These are phyloP conservation scores for Spondyliosoma cantharus DNA, from an alignment of 2,797 vertebrate species.

Conservation along the genomic window DNA sequence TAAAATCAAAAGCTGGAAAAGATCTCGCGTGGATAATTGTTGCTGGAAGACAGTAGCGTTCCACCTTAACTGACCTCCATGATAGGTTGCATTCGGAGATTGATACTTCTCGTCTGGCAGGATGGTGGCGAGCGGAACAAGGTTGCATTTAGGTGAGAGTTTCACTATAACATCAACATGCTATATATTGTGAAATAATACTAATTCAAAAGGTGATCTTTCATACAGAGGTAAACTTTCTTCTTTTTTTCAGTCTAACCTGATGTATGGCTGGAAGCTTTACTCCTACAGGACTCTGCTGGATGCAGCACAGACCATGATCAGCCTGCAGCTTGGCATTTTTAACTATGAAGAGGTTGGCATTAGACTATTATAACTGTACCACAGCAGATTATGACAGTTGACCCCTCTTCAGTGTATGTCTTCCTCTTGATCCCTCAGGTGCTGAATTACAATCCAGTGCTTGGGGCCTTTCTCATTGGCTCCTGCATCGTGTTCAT, in stretches of 20 bases:
- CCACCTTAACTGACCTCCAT: too few species aligned
- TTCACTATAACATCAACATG: slow-evolving; percentile 42
- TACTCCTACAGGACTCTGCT: slow-evolving; percentile 92
- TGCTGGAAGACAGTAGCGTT: too few species aligned
- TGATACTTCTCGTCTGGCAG: too few species aligned
- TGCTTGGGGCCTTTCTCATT: slow-evolving; percentile 93
- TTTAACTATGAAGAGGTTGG: slow-evolving; percentile 97
- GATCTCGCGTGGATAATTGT: too few species aligned
- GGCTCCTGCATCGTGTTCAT: slow-evolving; percentile 97
- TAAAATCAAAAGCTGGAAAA: too few species aligned
- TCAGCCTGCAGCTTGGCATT: slow-evolving; percentile 95
- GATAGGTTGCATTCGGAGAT: too few species aligned
- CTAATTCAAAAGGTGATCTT: background rate
- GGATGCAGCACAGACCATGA: slow-evolving; percentile 90
- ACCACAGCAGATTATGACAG: background rate
- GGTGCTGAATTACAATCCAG: slow-evolving; percentile 93
- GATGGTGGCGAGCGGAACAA: too few species aligned
- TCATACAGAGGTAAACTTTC: slow-evolving; percentile 34
- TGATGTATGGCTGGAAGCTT: slow-evolving; percentile 96
- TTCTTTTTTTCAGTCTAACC: slow-evolving; percentile 86
- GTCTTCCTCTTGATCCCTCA: slow-evolving; percentile 62
- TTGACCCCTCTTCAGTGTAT: slow-evolving; percentile 1
- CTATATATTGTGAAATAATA: slow-evolving; percentile 15
- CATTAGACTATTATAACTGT: slow-evolving; percentile 17
- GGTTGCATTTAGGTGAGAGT: too few species aligned